Conservation (phyloP, 2,113 vertebrate species). For the Zosterops lateralis region DNA sequence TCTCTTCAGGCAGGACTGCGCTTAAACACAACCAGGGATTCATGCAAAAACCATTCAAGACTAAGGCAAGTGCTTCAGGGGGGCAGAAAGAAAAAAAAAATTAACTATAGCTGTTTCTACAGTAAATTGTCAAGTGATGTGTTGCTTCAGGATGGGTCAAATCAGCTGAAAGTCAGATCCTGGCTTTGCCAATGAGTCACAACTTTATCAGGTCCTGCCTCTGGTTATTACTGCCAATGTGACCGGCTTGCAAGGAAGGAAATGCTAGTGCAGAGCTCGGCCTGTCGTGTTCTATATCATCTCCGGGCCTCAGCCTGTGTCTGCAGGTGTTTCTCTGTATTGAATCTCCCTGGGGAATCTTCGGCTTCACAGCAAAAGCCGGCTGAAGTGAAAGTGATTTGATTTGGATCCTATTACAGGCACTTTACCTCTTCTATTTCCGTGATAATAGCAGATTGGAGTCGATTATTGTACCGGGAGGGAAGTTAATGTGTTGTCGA, state of each 20-base stretch:
- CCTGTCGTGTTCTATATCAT: constrained; percentile 82
- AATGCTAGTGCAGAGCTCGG: constrained; percentile 66
- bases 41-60: constrained; percentile 29
- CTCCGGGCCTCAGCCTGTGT: constrained; percentile 72
- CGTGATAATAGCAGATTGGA: constrained; percentile 87
- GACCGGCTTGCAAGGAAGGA: constrained; percentile 68
- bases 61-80: constrained; percentile 10
- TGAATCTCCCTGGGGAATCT: constrained; percentile 81
- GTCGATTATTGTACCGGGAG: constrained; percentile 85
- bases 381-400: constrained; percentile 87
- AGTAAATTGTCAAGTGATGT: constrained; percentile 19
- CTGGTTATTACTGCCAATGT: constrained; percentile 74
- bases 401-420: constrained; percentile 88
- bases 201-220: constrained; percentile 75
- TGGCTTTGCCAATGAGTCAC: constrained; percentile 66
- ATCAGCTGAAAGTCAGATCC: constrained; percentile 48
- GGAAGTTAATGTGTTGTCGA: constrained; percentile 85
- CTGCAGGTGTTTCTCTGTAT: constrained; percentile 85
- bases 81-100: neutral
- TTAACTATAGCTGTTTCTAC: constrained; percentile 9
- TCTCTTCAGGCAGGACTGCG: neutral
- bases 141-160: constrained; percentile 61
- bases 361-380: constrained; percentile 80
- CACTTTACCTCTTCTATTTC: constrained; percentile 86
- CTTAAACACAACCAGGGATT: constrained; percentile 45